Evolutionary conservation across 1,140 invertebrate species (phyloP), one percentile per base, ranked within the genome.

Genomic region (Ceratina japonica): DNA sequence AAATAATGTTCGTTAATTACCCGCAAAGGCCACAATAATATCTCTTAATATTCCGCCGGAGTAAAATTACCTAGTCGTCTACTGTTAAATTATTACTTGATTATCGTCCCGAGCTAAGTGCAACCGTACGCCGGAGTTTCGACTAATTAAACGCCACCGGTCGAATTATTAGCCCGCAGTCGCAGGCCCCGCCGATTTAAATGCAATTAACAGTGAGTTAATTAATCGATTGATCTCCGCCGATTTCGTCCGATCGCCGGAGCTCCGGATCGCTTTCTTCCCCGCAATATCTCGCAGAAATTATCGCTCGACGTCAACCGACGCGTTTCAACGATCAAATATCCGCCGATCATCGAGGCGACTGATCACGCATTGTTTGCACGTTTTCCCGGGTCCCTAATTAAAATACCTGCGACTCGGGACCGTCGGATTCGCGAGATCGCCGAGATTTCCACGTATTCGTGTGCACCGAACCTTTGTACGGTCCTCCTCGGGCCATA

Each of bases 301-400:
- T 74, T 16, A 64, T 22, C 10, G 13, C 24, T 37, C 49, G 49
- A 64, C 64, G 63, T 64, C 64, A 74, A 64, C 61, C 61, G 15
- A 44, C 18, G 4, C 18, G 61, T 74, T 74, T 64, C 49, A 56
- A 74, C 56, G 61, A 74, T 27, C 52, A 27, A 74, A 54, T 54
- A 31, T 64, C 72, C 16, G 51, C 49, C 64, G 72, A 64, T 74
- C 52, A 74, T 64, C 61, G 61, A 27, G 7, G 51, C 61, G 27
- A 59, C 22, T 74, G 72, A 74, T 74, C 37, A 56, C 64, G 61
- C 61, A 64, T 74, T 74, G 72, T 74, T 74, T n/a, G 49, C 44
- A 56, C n/a, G 69, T 59, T 18, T 71, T 24, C 31, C 59, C 18
- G 44, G 18, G 1, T 4, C 27, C 18, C 5, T 27, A 16, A 20